These are phyloP conservation scores for Gymnobelideus leadbeateri DNA, from an alignment of 2,113 vertebrate genomes.

Conservation along the genomic window DNA sequence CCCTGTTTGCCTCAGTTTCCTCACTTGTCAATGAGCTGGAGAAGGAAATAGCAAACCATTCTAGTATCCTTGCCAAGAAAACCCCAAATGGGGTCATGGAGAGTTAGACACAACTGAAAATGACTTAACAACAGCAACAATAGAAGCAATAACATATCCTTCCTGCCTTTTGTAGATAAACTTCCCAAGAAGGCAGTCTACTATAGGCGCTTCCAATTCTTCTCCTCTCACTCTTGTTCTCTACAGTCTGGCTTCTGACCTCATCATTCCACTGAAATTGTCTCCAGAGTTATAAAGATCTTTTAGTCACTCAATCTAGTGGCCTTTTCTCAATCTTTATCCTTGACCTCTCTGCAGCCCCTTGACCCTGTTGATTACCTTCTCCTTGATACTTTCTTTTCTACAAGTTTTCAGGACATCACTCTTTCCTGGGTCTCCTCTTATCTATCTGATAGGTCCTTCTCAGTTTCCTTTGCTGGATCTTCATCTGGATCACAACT, in stretches of 20 bases:
- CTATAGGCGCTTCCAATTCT: background rate
- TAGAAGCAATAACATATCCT: no score
- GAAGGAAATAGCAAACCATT: background rate
- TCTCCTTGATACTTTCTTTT: background rate
- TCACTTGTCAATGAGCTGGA: background rate
- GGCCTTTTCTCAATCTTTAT: background rate
- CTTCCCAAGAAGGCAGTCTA: background rate
- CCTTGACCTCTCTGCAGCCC: background rate
- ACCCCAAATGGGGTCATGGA: background rate
- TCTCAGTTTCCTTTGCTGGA: background rate
- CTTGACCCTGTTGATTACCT: background rate
- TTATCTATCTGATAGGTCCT: background rate
- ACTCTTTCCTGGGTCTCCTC: background rate
- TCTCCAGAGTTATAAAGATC: background rate
- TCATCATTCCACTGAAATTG: background rate
- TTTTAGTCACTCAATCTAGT: background rate
- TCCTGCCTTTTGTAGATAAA: background rate
- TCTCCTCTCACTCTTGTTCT: background rate
- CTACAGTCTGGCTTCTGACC: background rate
- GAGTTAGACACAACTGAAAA: background rate
- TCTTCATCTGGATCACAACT: background rate
- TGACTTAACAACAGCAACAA: no score
- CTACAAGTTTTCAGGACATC: background rate
- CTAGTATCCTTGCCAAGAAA: background rate
- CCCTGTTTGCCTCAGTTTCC: background rate